Evolutionary conservation across 2,113 vertebrate genomes (phyloP).

Genomic region (Tragelaphus imberbis): DNA sequence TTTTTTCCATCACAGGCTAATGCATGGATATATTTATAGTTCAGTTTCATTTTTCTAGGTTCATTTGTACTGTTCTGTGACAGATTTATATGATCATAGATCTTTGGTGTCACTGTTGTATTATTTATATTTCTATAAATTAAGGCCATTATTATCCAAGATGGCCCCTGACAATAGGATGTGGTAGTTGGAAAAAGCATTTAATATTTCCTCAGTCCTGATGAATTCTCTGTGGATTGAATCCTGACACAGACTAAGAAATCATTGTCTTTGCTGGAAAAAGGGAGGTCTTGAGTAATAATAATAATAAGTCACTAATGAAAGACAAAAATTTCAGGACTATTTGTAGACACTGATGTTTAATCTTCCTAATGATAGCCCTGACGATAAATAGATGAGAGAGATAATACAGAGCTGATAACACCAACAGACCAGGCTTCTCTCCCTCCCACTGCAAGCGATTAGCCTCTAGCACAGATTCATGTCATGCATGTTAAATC

Average conservation of each 20-base stretch:
- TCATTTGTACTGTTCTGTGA: conserved; percentile 63
- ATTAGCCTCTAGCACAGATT: conserved; percentile 73
- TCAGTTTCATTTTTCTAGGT: conserved; percentile 67
- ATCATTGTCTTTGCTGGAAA: conserved; percentile 50
- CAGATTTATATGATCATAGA: conserved; percentile 74
- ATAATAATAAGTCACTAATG: conserved; percentile 59
- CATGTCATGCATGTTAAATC: conserved; percentile 71
- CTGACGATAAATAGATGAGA: conserved; percentile 72
- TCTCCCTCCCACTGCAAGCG: conserved; percentile 60
- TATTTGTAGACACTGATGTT: conserved; percentile 75
- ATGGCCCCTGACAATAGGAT: conserved; percentile 62
- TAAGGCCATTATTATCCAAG: conserved; percentile 65
- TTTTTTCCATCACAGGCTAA: conserved; percentile 64
- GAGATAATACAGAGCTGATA: conserved; percentile 66
- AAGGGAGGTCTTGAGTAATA: conserved; percentile 39
- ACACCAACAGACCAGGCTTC: conserved; percentile 41
- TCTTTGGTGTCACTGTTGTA: conserved; percentile 67
- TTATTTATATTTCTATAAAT: conserved; percentile 80
- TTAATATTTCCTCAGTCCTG: conserved; percentile 63
- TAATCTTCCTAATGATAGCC: conserved; percentile 74
- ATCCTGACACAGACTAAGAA: not conserved
- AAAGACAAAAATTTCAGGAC: conserved; percentile 66
- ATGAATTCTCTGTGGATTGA: conserved; percentile 58
- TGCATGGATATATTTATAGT: conserved; percentile 60
- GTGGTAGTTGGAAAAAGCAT: conserved; percentile 38